Conservation (phyloP, 2,888 invertebrate species). For the Yponomeuta malinellus region DNA sequence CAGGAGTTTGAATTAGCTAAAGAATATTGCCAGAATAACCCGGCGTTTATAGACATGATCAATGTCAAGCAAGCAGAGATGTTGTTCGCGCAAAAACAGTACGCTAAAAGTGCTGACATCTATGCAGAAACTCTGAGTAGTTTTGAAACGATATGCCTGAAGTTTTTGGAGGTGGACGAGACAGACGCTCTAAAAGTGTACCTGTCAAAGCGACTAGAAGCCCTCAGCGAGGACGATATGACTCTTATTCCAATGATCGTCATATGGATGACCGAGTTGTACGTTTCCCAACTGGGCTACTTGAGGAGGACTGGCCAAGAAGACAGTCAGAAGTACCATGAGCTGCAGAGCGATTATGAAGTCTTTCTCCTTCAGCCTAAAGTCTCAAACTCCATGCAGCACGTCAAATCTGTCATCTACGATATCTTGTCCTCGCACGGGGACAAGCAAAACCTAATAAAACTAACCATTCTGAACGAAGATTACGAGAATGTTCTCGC, state of each 20-base stretch:
- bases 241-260: conserved; percentile 95
- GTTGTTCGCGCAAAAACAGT: conserved; percentile 85
- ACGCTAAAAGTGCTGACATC: conserved; percentile 87
- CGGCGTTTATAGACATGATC: conserved; percentile 87
- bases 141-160: conserved; percentile 95
- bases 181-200: conserved; percentile 92
- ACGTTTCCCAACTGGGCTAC: conserved; percentile 90
- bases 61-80: conserved; percentile 92
- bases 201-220: conserved; percentile 87
- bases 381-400: conserved; percentile 86
- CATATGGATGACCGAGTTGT: conserved; percentile 96
- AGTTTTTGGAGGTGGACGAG: conserved; percentile 88
- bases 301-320: conserved; percentile 70
- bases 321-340: conserved; percentile 69
- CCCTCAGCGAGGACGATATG: conserved; percentile 82
- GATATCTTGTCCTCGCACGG: conserved; percentile 96
- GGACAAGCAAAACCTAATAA: conserved; percentile 92
- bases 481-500: conserved; percentile 95
- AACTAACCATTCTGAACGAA: conserved; percentile 90
- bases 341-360: conserved; percentile 85
- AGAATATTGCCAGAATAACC: conserved; percentile 87
- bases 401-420: conserved; percentile 89
- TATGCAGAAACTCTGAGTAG: conserved; percentile 94
- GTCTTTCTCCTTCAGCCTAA: conserved; percentile 82
- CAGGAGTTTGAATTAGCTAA: conserved; percentile 92